Evolutionary conservation across 2,797 vertebrate genomes (phyloP), one percentile per base, ranked within the genome.

Genomic region (Pseudomugil gertrudae): DNA sequence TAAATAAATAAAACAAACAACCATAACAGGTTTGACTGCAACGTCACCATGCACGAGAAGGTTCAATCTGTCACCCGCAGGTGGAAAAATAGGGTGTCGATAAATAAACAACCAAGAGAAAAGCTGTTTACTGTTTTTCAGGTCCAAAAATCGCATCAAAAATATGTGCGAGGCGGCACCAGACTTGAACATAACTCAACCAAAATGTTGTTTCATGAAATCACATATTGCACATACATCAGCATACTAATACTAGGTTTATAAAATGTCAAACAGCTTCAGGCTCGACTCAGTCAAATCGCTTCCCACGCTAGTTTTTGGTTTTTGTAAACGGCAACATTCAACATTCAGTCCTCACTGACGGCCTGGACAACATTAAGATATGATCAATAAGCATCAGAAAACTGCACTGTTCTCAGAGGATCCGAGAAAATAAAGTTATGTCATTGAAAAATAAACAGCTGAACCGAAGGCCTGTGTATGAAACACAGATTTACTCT

Each of bases 241-340:
- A 56, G 76, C 84, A 84, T 79, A 87, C 86, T 74, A 71, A 76
- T 78, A 75, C 65, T 68, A 68, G 54, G 45, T 57, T 81, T 79
- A 87, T 69, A 86, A 89, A 91, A 84, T 52, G 36, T 66, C 63
- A 81, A 84, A 78, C 58, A 77, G 57, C 76, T 66, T 77, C 45
- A 77, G 69, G 69, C 76, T 84, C 59, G 35, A 75, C 60, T 71
- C 47, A 50, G 58, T 69, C 35, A 59, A 72, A 77, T 76, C 38
- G 33, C 29, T 71, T 80, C 58, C 64, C 63, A 19, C 40, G 62
- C 51, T 13, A 76, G 40, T 75, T 80, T 90, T 89, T 89, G 79
- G 79, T 87, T 87, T 43, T 91, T 89, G 89, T 92, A 91, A 90
- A 92, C 85, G 79, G 79, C 78, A 80, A 90, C 84, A 86, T 89